Percentiles rank a stretch among this genome's conserved stretches.
These are phyloP conservation scores for Trachelipus rathkii DNA, from an alignment of 1,140 invertebrate genomes.

Conservation along the genomic window DNA sequence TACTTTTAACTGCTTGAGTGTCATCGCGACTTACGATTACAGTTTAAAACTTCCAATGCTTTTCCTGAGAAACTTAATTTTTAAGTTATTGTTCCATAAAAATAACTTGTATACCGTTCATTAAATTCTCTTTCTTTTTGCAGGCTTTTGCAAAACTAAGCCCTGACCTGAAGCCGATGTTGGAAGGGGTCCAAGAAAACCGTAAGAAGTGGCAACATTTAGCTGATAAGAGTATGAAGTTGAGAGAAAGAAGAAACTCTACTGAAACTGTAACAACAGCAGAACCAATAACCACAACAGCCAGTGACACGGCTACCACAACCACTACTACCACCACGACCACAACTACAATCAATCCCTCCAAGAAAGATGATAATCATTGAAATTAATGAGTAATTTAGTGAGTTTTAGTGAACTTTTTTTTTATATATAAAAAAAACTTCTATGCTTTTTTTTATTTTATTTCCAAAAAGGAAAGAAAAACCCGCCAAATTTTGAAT, in stretches of 20 bases:
- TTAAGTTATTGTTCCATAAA: not conserved
- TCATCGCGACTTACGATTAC: no score
- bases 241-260: not conserved
- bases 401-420: not conserved
- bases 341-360: no score
- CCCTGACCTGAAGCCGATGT: constrained; percentile 68
- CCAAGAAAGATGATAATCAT: no score
- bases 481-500: no score
- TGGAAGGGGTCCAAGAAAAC: constrained; percentile 78
- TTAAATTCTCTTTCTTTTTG: constrained; percentile 47
- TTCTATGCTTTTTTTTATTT: no score
- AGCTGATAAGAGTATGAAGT: constrained; percentile 49
- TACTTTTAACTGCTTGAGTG: no score
- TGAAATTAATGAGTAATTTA: no score
- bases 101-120: not conserved
- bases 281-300: constrained; percentile 30
- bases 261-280: constrained; percentile 21
- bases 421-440: not conserved
- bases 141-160: constrained; percentile 80
- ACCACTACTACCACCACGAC: not conserved
- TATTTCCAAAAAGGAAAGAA: no score
- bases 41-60: no score
- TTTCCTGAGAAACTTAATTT: no score
- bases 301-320: constrained; percentile 16
- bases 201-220: constrained; percentile 75